Base-by-base conservation (phyloP, 2,113 vertebrate genomes). In the Sorex fumeus region DNA sequence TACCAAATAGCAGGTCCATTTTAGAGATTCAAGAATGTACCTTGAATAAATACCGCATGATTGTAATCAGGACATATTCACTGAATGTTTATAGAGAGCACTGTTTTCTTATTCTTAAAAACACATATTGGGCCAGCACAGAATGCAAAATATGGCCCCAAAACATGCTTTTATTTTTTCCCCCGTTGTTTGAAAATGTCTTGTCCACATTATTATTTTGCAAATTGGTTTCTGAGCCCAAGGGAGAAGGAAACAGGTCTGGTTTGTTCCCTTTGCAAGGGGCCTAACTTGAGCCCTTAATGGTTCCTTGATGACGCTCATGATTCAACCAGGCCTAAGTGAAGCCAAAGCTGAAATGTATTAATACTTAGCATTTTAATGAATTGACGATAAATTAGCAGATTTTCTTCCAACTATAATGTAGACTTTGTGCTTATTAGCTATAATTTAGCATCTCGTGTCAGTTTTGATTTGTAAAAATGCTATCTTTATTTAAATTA, bases 201-300 rank as follows among this genome's bases (percentile, higher is more conserved):
- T 85, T 80, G 47, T 28, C 32, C 62, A 93, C 19, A 34, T 78
- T 91, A 91, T 86, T 90, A 76, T 76, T 82, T 91, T 92, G 70
- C 60, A 64, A 74, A 60, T 84, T 89, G 13, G n/a, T 85, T 93
- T 86, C 81, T 75, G 83, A 91, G 30, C 34, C 81, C 84, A 36
- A 30, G 30, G 70, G 32, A 81, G 18, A 1, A 90, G 30, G 9
- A 67, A 62, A 28, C 60, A 74, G n/a, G 36, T 86, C 36, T 84
- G 47, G 18, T 6, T 47, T 36, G 12, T 36, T 67, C 45, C 88
- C 30, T 86, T 93, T 28, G 34, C 13, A 23, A 25, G n/a, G 40
- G n/a, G 10, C 3, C 28, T 25, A 66, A 67, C 13, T 53, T 16
- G n/a, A 60, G 57, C 21, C 34, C 62, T 85, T 85, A 92, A 81